Base-by-base conservation (phyloP, 2,888 invertebrate species). In the Trilocha varians region DNA sequence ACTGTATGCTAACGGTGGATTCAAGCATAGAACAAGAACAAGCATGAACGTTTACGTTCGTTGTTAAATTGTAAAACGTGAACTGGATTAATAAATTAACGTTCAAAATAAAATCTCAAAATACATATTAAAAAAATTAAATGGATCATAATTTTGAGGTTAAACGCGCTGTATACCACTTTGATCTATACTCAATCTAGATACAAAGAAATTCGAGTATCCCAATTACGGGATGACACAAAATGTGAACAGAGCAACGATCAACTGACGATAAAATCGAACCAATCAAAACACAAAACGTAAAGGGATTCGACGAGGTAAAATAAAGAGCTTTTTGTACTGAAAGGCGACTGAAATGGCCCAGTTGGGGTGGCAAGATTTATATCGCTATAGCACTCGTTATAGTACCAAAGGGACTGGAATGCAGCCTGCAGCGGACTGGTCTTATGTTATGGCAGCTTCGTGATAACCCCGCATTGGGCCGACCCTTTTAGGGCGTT, bases 361-460 rank as follows among this genome's bases (percentile, higher is more conserved):
- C 53, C 57, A 59, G 55, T 46, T 54, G 68, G 84, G 83, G 84
- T 70, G 76, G 72, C 50, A 70, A 82, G 84, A 84, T 84, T 84
- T 84, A 84, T 84, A 71, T 78, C 78, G 74, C 66, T 78, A 79
- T 78, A 75, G 68, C 55, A 69, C 72, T 72, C 77, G 80, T 80
- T 80, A 82, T 70, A 70, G 78, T 65, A 71, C 82, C 75, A 60
- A 76, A 75, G 82, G 82, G 82, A 80, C 56, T 60, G 55, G 73
- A 74, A 72, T 79, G 79, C 79, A 79, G 69, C 59, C 71, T 76
- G 78, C 78, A 74, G 54, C 58, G 60, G 52, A 45, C 59, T 42
- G 48, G 58, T 46, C 50, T 11, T 40, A 45, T 58, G 45, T 52
- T 49, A 55, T 33, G 33, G 37, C 15, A 36, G 16, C n/a, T 16